Conservation (phyloP, 2,888 invertebrate species). For the Caenorhabditis wallacei region DNA sequence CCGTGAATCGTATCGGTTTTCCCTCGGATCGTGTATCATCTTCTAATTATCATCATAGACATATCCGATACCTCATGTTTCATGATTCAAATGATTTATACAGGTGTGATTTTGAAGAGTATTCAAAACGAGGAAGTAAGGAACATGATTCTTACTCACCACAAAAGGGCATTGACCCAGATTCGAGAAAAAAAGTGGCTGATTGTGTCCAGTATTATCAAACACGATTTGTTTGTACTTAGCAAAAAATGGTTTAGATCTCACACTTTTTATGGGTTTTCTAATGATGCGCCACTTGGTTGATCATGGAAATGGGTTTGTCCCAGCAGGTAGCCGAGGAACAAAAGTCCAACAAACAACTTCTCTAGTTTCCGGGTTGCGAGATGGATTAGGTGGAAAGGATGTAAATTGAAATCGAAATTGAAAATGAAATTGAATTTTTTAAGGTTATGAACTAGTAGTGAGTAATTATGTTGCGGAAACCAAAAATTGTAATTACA, state of each 20-base stretch:
- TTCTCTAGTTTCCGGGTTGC: constrained; percentile 24
- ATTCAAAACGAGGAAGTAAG: constrained; percentile 9
- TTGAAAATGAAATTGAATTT: constrained; percentile 6
- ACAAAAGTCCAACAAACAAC: constrained; percentile 41
- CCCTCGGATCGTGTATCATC: constrained; percentile 29
- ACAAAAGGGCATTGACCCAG: constrained; percentile 52
- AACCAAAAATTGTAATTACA: background rate
- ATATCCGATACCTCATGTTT: background rate
- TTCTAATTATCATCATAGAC: constrained; percentile 29
- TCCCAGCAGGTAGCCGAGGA: constrained; percentile 43
- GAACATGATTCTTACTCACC: constrained; percentile 29
- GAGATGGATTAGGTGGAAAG: background rate
- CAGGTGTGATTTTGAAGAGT: constrained; percentile 14
- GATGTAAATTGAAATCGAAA: constrained; percentile 1
- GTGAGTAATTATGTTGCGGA: background rate
- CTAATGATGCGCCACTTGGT: constrained; percentile 38
- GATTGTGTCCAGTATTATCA: constrained; percentile 46
- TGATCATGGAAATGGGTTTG: constrained; percentile 47
- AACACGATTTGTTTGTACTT: constrained; percentile 27
- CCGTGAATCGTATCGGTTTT: constrained; percentile 23
- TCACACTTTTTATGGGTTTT: constrained; percentile 57
- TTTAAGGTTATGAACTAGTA: constrained; percentile 11
- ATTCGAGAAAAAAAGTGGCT: background rate
- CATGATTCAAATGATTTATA: background rate
- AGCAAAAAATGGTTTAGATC: constrained; percentile 29